phyloP scores from a whole-genome alignment of 2,888 invertebrate species.

The Steromphala cineraria region DNA sequence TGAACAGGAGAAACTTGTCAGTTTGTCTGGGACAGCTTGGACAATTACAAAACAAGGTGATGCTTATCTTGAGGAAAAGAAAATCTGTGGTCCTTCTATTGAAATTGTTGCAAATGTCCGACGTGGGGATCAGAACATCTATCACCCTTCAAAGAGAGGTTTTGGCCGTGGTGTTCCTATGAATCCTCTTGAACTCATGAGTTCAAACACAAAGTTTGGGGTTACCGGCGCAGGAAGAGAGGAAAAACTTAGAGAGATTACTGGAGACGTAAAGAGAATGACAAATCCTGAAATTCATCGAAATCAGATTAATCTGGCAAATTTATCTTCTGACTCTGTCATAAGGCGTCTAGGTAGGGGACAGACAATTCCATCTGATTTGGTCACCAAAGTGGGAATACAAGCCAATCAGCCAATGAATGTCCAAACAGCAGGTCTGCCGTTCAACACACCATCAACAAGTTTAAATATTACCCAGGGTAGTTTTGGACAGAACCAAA shows the following conservation, averaged over 20 bases:
- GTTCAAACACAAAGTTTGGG: background rate
- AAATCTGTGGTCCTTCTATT: background rate
- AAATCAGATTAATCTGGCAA: background rate
- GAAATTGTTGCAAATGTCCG: background rate
- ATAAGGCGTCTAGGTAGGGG: background rate
- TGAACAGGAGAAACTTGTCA: constrained; percentile 35
- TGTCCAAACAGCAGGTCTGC: too few species aligned
- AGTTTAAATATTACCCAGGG: too few species aligned
- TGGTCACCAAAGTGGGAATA: too few species aligned
- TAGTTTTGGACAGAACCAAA: too few species aligned
- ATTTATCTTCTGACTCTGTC: background rate
- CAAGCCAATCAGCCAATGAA: too few species aligned
- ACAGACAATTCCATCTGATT: constrained; percentile 21
- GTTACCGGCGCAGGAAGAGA: background rate
- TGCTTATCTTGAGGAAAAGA: constrained; percentile 34
- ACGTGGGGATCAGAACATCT: background rate
- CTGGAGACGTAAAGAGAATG: background rate
- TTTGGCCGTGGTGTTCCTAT: constrained; percentile 26
- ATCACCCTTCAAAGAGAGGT: background rate
- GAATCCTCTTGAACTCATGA: constrained; percentile 18
- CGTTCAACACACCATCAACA: too few species aligned
- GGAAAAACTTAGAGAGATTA: background rate
- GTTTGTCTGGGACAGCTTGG: constrained; percentile 36
- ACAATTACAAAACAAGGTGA: constrained; percentile 43
- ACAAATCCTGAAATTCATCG: background rate